Conservation (phyloP, 53 echinoderm and acorn worm species). For the Crossaster papposus region DNA sequence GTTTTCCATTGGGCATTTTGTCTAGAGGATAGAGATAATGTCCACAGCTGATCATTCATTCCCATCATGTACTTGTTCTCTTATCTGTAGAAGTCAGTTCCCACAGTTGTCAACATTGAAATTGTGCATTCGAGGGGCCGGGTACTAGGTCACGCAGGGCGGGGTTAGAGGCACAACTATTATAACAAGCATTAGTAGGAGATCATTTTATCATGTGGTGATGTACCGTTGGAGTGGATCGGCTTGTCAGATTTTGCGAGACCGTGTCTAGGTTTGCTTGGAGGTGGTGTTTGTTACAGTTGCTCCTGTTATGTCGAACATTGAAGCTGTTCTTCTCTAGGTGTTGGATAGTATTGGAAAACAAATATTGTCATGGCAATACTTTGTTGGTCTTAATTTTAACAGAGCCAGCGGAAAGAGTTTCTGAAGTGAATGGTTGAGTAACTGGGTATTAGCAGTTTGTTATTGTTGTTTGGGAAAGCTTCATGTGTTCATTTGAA, state of each 20-base stretch:
- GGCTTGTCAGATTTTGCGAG: background rate
- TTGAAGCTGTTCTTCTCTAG: background rate
- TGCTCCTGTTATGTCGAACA: background rate
- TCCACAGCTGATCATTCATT: background rate
- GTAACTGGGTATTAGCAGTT: no score
- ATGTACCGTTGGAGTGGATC: background rate
- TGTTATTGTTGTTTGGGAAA: background rate
- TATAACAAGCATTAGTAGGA: background rate
- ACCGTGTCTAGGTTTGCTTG: background rate
- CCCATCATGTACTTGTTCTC: background rate
- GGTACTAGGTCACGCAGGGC: background rate
- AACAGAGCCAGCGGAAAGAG: no score
- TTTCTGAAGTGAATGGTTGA: no score
- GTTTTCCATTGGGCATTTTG: background rate
- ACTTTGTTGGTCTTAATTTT: no score
- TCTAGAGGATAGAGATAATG: background rate
- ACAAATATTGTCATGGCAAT: no score
- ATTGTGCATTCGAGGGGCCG: background rate
- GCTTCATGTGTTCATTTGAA: background rate
- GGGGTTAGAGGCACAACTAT: background rate
- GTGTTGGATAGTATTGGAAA: no score
- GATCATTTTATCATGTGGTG: conserved; percentile 12
- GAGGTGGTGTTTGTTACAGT: background rate
- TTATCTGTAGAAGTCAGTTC: background rate
- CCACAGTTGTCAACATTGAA: conserved; percentile 24